These are phyloP conservation scores for Caenorhabditis parvicauda DNA, from an alignment of 2,888 invertebrate species.

Conservation along the genomic window DNA sequence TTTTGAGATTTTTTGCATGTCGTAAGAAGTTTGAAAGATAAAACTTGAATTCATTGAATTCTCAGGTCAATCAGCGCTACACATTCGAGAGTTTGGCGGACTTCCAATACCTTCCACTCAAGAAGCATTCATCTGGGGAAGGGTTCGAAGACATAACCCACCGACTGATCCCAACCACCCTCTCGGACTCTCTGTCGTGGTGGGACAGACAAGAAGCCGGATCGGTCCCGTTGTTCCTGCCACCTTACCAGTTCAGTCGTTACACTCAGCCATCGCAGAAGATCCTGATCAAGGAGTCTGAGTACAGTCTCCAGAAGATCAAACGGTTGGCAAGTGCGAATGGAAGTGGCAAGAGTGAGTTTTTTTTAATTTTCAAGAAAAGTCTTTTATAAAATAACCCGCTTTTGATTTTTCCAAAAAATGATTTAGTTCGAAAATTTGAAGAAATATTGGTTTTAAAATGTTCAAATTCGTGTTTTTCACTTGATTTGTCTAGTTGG, in stretches of 20 bases:
- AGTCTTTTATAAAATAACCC: too few relatives aligned
- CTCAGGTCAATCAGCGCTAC: constrained; percentile 51
- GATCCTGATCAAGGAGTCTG: constrained; percentile 44
- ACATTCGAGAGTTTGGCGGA: constrained; percentile 72
- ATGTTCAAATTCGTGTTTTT: too few relatives aligned
- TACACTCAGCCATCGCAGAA: constrained; percentile 51
- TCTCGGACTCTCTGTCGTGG: constrained; percentile 46
- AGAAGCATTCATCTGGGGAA: constrained; percentile 11
- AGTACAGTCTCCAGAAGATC: constrained; percentile 36
- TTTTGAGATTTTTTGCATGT: background rate
- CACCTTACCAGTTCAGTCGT: constrained; percentile 57
- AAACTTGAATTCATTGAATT: too few relatives aligned
- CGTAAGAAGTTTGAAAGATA: background rate
- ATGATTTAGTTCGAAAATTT: background rate
- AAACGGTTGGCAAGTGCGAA: constrained; percentile 15
- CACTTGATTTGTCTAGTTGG: too few relatives aligned
- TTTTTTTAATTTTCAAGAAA: background rate
- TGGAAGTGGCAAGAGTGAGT: constrained; percentile 54
- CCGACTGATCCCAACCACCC: constrained; percentile 45
- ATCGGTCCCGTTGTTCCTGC: constrained; percentile 48
- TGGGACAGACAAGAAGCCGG: constrained; percentile 60
- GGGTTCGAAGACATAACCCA: constrained; percentile 38
- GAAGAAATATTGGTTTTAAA: too few relatives aligned
- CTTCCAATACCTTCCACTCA: constrained; percentile 84
- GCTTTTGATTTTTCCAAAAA: background rate